Percentiles rank a stretch among this genome's conserved stretches.
Conservation (phyloP, 2,888 invertebrate genomes). For the Graphium colonna region DNA sequence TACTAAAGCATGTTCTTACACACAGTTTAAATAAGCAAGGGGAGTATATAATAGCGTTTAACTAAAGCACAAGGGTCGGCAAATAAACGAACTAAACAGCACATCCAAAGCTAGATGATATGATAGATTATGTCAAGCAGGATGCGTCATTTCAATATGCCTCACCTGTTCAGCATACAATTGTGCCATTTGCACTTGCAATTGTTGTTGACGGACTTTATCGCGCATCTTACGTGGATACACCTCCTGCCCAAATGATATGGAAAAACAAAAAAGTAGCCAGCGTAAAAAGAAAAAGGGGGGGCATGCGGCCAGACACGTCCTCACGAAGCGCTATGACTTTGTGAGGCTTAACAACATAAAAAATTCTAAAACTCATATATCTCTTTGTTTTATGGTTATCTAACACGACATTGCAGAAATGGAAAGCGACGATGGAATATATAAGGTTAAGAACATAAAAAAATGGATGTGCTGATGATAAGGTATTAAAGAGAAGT, state of each 20-base stretch:
- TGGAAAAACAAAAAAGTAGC: constrained; percentile 79
- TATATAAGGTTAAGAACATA: constrained; percentile 55
- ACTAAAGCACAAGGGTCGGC: constrained; percentile 56
- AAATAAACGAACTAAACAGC: constrained; percentile 64
- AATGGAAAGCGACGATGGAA: constrained; percentile 59
- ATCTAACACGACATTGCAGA: constrained; percentile 59
- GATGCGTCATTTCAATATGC: constrained; percentile 68
- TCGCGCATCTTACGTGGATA: constrained; percentile 91
- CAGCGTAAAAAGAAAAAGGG: constrained; percentile 76
- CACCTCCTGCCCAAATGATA: constrained; percentile 85
- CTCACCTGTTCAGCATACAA: constrained; percentile 79
- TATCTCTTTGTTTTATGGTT: constrained; percentile 37
- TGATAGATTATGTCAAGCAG: constrained; percentile 56
- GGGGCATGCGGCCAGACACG: constrained; percentile 68
- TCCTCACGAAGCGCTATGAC: constrained; percentile 53
- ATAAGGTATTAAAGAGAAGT: constrained; percentile 25
- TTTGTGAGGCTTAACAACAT: constrained; percentile 44
- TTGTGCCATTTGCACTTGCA: constrained; percentile 81
- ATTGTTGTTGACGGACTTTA: constrained; percentile 85
- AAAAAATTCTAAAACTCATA: constrained; percentile 42
- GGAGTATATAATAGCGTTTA: constrained; percentile 42
- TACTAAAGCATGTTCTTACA: constrained; percentile 31
- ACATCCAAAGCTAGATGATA: constrained; percentile 73
- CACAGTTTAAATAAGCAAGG: constrained; percentile 49
- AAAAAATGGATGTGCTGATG: constrained; percentile 70